These are phyloP conservation scores for Ailuropoda melanoleuca DNA, from an alignment of 2,113 vertebrate species.

Conservation along the genomic window DNA sequence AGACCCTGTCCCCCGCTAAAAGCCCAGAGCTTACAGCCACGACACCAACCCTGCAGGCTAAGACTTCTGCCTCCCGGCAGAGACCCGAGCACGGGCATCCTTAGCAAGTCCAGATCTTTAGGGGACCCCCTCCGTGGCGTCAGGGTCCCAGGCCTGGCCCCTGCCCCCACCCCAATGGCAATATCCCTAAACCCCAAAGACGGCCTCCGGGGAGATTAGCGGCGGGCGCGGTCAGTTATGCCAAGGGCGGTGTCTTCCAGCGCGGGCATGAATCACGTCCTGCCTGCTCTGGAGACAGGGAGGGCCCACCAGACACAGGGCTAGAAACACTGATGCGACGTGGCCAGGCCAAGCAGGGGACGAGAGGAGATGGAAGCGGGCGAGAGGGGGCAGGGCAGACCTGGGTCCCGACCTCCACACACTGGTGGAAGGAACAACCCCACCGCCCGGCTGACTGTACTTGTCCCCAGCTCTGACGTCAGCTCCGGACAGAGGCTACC, in stretches of 20 bases:
- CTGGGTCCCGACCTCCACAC: not conserved
- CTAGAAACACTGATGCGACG: fast-evolving
- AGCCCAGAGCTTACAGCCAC: not conserved
- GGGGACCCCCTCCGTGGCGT: fast-evolving
- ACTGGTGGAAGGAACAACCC: not conserved
- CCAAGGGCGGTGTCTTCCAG: not conserved
- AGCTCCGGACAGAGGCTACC: fast-evolving
- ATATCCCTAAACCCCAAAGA: not conserved
- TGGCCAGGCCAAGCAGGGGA: not conserved
- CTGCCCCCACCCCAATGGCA: not conserved
- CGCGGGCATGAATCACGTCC: not conserved
- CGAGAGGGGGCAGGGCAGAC: not conserved
- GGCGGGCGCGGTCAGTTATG: not conserved
- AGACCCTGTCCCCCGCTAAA: not conserved
- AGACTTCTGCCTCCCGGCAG: not conserved
- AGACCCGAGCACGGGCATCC: not conserved
- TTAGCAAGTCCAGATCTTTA: not conserved
- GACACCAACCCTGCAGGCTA: not conserved
- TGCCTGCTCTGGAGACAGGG: not conserved
- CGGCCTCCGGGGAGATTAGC: not conserved
- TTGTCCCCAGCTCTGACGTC: not conserved
- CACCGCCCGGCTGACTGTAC: fast-evolving
- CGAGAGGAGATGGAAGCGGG: fast-evolving
- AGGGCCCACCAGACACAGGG: not conserved
- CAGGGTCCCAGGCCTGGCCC: not conserved